phyloP scores from a whole-genome alignment of 2,113 vertebrate species.

The Polypterus senegalus region DNA sequence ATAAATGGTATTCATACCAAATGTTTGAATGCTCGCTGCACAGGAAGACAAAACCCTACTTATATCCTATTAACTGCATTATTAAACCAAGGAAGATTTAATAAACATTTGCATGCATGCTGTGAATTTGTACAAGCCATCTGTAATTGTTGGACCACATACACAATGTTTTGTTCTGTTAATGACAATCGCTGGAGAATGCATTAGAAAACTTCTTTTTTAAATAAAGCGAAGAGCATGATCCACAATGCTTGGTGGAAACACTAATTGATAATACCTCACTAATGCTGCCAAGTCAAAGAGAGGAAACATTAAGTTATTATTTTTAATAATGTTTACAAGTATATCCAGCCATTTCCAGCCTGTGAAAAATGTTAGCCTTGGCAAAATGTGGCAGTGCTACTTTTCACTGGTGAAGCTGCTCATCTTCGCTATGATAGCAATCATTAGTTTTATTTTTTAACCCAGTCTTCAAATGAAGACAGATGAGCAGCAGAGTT shows the following conservation, averaged over 20 bases:
- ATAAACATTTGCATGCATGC: slow-evolving; percentile 1
- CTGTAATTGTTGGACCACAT: slow-evolving; percentile 3
- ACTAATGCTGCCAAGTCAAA: slow-evolving; percentile 70
- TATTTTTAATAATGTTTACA: slow-evolving; percentile 96
- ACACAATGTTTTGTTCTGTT: slow-evolving; percentile 33
- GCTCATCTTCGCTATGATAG: slow-evolving; percentile 75
- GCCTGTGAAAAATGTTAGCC: slow-evolving; percentile 79
- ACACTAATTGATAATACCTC: slow-evolving; percentile 76
- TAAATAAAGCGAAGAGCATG: slow-evolving; percentile 59
- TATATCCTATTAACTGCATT: slow-evolving; percentile 4
- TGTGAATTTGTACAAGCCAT: slow-evolving; percentile 9
- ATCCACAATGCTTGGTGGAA: slow-evolving; percentile 56
- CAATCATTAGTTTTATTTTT: slow-evolving; percentile 88
- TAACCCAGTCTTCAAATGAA: slow-evolving; percentile 81
- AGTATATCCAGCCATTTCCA: slow-evolving; percentile 78
- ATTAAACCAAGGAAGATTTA: slow-evolving; percentile 12
- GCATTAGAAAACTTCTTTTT: slow-evolving; percentile 58
- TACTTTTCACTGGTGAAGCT: slow-evolving; percentile 74
- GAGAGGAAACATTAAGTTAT: slow-evolving; percentile 86
- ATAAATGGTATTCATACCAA: slow-evolving; percentile 3
- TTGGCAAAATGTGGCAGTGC: slow-evolving; percentile 72
- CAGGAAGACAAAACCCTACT: neutral
- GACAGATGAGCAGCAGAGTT: slow-evolving; percentile 64
- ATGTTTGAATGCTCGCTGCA: neutral
- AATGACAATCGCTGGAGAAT: slow-evolving; percentile 53